These are phyloP conservation scores for Agelas oroides DNA, from an alignment of 37 sponge, comb jelly and placozoan genomes.

Conservation along the genomic window DNA sequence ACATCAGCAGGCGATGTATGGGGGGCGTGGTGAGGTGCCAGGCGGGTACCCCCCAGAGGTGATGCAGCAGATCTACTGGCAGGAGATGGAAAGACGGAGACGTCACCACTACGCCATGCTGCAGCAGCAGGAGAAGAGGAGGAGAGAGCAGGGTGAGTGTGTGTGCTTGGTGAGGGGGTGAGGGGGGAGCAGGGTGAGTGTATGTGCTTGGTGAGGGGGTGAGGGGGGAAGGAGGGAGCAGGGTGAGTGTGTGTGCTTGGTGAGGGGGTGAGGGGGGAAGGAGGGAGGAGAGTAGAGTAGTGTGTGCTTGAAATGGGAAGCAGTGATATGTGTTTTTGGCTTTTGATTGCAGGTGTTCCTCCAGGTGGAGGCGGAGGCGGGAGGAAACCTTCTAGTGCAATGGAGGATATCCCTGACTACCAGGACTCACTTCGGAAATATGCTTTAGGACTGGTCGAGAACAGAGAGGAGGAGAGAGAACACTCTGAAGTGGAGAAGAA, in stretches of 20 bases:
- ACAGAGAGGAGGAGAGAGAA: conserved; percentile 9
- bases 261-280: too few relatives aligned
- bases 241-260: too few relatives aligned
- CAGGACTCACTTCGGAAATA: conserved; percentile 40
- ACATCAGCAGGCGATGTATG: too few relatives aligned
- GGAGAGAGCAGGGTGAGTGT: too few relatives aligned
- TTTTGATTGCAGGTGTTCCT: too few relatives aligned
- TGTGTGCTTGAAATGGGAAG: too few relatives aligned
- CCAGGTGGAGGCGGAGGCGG: neutral
- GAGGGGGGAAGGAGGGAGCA: too few relatives aligned
- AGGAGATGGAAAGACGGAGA: conserved; percentile 24
- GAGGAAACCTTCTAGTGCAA: conserved; percentile 2
- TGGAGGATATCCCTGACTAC: conserved; percentile 57
- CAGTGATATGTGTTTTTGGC: too few relatives aligned
- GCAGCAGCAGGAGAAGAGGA: neutral
- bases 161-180: too few relatives aligned
- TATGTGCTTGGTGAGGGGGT: too few relatives aligned
- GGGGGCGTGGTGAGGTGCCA: neutral
- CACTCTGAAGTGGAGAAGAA: neutral
- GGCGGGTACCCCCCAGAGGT: neutral
- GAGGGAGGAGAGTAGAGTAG: too few relatives aligned
- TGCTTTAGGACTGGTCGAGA: conserved; percentile 19
- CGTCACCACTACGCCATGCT: neutral
- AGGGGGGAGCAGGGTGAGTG: too few relatives aligned
- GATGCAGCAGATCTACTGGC: conserved; percentile 22